Conservation (phyloP, 2,888 invertebrate species). For the Pollenia amentaria region DNA sequence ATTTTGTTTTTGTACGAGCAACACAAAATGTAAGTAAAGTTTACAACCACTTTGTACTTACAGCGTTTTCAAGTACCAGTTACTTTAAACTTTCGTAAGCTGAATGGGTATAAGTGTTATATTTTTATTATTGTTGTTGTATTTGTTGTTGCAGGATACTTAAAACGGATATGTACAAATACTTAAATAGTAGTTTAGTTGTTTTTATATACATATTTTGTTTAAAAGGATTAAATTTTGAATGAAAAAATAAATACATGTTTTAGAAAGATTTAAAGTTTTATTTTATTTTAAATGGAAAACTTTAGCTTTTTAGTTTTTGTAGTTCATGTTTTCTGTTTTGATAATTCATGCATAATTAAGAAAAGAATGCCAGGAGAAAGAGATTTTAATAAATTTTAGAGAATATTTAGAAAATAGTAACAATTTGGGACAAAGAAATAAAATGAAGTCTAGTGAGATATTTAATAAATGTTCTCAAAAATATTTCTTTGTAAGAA, state of each 20-base stretch:
- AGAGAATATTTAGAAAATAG: too few species aligned
- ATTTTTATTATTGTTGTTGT: slow-evolving; percentile 37
- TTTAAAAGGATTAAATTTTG: too few species aligned
- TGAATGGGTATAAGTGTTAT: slow-evolving; percentile 49
- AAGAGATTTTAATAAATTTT: too few species aligned
- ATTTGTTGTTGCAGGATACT: slow-evolving; percentile 45
- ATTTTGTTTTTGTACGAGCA: slow-evolving; percentile 27
- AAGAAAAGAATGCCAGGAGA: not conserved
- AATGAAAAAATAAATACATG: too few species aligned
- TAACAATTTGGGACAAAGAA: too few species aligned
- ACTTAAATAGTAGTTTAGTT: slow-evolving; percentile 22
- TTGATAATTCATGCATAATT: not conserved
- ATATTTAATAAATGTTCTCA: too few species aligned
- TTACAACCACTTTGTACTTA: slow-evolving; percentile 67
- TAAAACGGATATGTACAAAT: slow-evolving; percentile 56
- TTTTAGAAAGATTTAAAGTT: slow-evolving; percentile 31
- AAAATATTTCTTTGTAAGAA: too few species aligned
- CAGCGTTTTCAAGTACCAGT: slow-evolving; percentile 61
- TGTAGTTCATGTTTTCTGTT: not conserved
- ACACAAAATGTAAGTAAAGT: slow-evolving; percentile 59
- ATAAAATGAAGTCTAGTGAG: too few species aligned
- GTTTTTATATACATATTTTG: not conserved
- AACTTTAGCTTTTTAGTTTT: not conserved
- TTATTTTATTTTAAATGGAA: slow-evolving; percentile 23
- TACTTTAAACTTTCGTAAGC: slow-evolving; percentile 58